These are phyloP conservation scores for Micrasema minimum DNA, from an alignment of 1,140 invertebrate genomes.

Conservation along the genomic window DNA sequence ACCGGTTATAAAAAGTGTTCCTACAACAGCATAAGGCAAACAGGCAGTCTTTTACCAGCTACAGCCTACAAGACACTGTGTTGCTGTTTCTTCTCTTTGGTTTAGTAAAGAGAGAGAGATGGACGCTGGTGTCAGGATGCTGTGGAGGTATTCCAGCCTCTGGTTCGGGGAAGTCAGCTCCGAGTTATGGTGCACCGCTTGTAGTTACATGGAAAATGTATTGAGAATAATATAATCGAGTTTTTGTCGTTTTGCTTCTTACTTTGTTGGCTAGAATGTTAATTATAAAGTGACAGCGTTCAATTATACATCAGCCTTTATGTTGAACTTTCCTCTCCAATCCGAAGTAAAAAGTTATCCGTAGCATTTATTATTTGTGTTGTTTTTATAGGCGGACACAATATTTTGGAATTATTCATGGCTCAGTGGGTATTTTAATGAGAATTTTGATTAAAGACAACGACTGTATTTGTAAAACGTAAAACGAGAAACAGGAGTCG, in stretches of 20 bases:
- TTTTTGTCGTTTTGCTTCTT: constrained; percentile 43
- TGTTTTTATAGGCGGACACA: constrained; percentile 32
- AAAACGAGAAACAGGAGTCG: constrained; percentile 23
- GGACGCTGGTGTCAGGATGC: too few relatives aligned
- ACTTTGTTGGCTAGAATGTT: constrained; percentile 38
- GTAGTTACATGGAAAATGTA: constrained; percentile 47
- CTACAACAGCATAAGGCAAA: neutral
- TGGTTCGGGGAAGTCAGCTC: neutral
- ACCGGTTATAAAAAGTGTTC: constrained; percentile 52
- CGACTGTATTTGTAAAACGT: constrained; percentile 21
- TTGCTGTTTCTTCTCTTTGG: neutral
- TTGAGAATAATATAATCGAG: constrained; percentile 43
- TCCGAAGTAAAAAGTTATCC: constrained; percentile 21
- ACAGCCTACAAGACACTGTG: neutral
- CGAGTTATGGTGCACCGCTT: constrained; percentile 39
- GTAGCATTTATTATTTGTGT: constrained; percentile 22
- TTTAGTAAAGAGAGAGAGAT: neutral
- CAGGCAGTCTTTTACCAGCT: constrained; percentile 3
- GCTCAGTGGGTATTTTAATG: constrained; percentile 25
- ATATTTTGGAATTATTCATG: constrained; percentile 39
- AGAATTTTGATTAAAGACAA: constrained; percentile 39
- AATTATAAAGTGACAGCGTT: constrained; percentile 45
- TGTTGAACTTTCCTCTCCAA: constrained; percentile 21
- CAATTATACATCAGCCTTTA: constrained; percentile 36
- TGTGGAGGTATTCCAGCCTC: too few relatives aligned